Conservation (phyloP, 2,797 vertebrate species). For the Megalops cyprinoides region DNA sequence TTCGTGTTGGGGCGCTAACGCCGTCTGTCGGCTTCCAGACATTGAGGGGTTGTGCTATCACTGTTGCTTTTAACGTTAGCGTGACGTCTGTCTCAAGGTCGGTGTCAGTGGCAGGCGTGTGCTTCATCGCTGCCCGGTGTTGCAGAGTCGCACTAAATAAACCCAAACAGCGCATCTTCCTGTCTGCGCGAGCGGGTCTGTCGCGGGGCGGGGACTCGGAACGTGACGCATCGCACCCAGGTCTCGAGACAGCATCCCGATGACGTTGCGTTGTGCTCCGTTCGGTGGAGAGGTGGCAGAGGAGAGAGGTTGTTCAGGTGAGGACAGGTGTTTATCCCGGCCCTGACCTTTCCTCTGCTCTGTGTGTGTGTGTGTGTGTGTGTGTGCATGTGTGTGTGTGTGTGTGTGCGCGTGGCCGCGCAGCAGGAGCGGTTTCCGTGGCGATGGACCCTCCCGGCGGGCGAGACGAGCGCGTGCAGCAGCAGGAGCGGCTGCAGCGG, state of each 20-base stretch:
- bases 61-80: neutral
- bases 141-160: neutral
- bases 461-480: conserved; percentile 84
- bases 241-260: neutral
- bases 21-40: neutral
- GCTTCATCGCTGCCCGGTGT: neutral
- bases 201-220: neutral
- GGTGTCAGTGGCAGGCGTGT: neutral
- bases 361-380: neutral
- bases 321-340: no score
- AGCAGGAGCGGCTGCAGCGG: conserved; percentile 90
- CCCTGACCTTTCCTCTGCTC: no score
- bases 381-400: neutral
- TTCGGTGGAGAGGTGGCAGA: neutral
- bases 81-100: neutral
- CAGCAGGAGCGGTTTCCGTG: conserved; percentile 66
- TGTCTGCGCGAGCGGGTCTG: no score
- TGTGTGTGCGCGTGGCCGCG: neutral
- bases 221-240: neutral
- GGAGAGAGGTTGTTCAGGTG: neutral
- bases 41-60: neutral
- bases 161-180: neutral
- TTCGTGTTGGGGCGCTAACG: neutral
- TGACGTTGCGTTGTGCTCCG: neutral
- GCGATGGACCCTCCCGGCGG: conserved; percentile 84